Evolutionary conservation across 2,113 vertebrate species (phyloP).

Genomic region (Lipotes vexillifer): DNA sequence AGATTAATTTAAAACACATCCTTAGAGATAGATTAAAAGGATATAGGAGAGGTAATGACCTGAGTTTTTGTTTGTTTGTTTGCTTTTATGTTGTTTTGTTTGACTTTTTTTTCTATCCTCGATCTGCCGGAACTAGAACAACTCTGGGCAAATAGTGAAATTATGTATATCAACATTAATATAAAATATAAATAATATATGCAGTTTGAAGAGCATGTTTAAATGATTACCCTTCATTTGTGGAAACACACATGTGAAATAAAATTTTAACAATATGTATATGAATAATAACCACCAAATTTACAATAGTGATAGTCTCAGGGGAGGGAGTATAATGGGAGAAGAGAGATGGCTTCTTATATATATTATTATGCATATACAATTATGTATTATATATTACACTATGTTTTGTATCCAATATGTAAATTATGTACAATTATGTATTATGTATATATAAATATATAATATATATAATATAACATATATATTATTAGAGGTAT

Average conservation of each 20-base stretch:
- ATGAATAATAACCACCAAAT: neutral
- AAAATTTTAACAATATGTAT: neutral
- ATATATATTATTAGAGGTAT: neutral
- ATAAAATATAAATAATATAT: neutral
- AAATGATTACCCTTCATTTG: neutral
- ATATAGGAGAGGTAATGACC: neutral
- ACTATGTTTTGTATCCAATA: neutral
- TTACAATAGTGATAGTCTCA: neutral
- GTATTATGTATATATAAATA: neutral
- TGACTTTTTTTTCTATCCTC: neutral
- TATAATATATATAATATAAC: neutral
- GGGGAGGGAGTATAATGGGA: neutral
- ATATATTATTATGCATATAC: neutral
- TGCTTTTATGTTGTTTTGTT: neutral
- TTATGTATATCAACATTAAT: neutral
- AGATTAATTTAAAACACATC: neutral
- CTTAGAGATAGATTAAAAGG: neutral
- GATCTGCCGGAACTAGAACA: neutral
- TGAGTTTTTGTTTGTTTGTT: neutral
- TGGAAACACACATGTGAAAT: neutral
- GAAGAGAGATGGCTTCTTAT: neutral
- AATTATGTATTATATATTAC: neutral
- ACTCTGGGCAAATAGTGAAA: neutral
- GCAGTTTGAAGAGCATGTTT: neutral
- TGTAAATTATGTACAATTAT: neutral